A percentile compares a stretch with the other conserved stretches of the same genome.
phyloP scores from a whole-genome alignment of 2,888 invertebrate species.

The Meandrusa payeni region DNA sequence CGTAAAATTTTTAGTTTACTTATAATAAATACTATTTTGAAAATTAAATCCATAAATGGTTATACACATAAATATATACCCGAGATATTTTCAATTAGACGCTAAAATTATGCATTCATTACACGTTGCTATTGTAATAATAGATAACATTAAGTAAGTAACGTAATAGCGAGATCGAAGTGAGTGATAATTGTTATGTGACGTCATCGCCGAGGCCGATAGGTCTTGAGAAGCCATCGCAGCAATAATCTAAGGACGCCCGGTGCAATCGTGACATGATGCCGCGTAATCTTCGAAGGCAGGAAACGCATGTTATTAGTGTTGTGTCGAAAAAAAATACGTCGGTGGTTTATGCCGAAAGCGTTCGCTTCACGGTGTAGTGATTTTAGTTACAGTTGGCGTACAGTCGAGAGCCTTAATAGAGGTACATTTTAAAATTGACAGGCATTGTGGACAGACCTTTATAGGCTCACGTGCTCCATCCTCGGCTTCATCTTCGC shows the following conservation, averaged over 20 bases:
- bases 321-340: conserved; percentile 11
- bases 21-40: no score
- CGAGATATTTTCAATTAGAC: conserved; percentile 6
- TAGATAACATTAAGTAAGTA: conserved; percentile 24
- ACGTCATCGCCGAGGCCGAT: conserved; percentile 56
- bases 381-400: no score
- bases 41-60: no score
- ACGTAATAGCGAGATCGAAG: conserved; percentile 25
- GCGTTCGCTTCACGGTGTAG: conserved; percentile 40
- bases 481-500: no score
- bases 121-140: conserved; percentile 12
- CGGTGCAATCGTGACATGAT: conserved; percentile 53
- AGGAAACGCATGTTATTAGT: conserved; percentile 46
- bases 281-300: conserved; percentile 43
- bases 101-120: conserved; percentile 7
- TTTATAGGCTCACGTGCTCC: no score
- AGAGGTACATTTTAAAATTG: no score
- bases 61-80: neutral
- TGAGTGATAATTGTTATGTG: conserved; percentile 43
- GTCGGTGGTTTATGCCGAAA: conserved; percentile 16
- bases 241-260: conserved; percentile 47
- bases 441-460: no score
- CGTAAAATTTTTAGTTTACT: no score
- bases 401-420: no score
- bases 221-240: conserved; percentile 45